Evolutionary conservation across 2,888 invertebrate genomes (phyloP), one percentile per base, ranked within the genome.

Genomic region (Dichetophora obliterata): DNA sequence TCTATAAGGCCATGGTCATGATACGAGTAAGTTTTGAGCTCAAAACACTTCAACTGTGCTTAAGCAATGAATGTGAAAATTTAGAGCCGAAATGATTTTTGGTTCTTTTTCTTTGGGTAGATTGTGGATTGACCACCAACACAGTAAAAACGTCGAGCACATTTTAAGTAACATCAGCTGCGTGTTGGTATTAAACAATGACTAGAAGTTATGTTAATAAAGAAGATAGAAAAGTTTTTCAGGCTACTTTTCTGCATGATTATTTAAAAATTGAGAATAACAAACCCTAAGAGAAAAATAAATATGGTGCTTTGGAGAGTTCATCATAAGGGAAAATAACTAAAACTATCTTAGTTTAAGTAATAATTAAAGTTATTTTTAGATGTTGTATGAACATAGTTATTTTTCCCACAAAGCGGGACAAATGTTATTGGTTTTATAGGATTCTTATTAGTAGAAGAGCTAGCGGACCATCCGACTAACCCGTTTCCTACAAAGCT

Each of bases 51-150:
- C 14, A 70, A 70, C 19, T 70, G 31, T 70, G 34, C 43, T 14
- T 14, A 54, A 34, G 31, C 5, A 70, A 52, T 69, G 52, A 69
- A 69, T 69, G 54, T 54, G 52, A 22, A 54, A 69, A 70, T 71
- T 59, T 34, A 22, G 24, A 57, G 57, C 57, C 34, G 34, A 19
- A 57, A 43, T 71, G 37, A 6, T 22, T n/a, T 16, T 27, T 8
- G 14, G 50, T 68, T 43, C 8, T 37, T 37, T 37, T 43, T 11
- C 14, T 43, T 43, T 43, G 22, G 50, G 24, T 68, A 43, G 48
- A 50, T 43, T 68, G 19, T 43, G 4, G 14, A 68, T 24, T 68
- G 24, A 68, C 50, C 48, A 68, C 22, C 16, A 48, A 24, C 2
- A 14, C 2, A 14, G 8, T 24, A n/a, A 63, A 5, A 34, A 34